These are phyloP conservation scores for Epirrhoe tristata DNA, from an alignment of 2,888 invertebrate genomes.

Conservation along the genomic window DNA sequence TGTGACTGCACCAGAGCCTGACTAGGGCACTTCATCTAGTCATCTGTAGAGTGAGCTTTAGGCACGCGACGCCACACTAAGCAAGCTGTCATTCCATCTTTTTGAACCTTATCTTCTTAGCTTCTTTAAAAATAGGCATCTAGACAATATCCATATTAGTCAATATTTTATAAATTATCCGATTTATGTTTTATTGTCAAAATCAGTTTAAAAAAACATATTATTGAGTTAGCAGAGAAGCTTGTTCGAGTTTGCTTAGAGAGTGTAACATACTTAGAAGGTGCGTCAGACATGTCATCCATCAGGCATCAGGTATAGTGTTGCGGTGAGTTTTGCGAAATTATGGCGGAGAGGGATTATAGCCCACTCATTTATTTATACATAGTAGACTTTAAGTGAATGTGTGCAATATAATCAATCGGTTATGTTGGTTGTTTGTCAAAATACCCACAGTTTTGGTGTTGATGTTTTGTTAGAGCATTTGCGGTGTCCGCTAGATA, in stretches of 20 bases:
- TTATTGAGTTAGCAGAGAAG: constrained; percentile 29
- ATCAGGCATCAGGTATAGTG: constrained; percentile 70
- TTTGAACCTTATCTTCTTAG: constrained; percentile 21
- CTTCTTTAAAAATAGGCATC: constrained; percentile 28
- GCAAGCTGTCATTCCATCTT: constrained; percentile 62
- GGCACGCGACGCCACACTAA: constrained; percentile 70
- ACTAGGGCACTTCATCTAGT: constrained; percentile 43
- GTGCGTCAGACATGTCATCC: constrained; percentile 78
- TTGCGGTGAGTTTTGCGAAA: constrained; percentile 82
- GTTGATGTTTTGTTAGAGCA: constrained; percentile 57
- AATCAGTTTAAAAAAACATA: constrained; percentile 13
- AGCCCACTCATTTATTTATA: constrained; percentile 77
- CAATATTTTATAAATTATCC: constrained; percentile 6
- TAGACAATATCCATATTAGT: constrained; percentile 5
- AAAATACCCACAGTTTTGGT: constrained; percentile 54
- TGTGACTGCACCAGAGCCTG: constrained; percentile 52
- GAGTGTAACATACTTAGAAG: constrained; percentile 60
- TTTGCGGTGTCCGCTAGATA: constrained; percentile 45
- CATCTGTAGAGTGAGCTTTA: constrained; percentile 63
- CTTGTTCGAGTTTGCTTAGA: constrained; percentile 76
- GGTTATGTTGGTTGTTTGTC: constrained; percentile 68
- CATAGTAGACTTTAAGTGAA: constrained; percentile 71
- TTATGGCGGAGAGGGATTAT: constrained; percentile 85
- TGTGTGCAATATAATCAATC: constrained; percentile 81
- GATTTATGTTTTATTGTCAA: constrained; percentile 9